These are phyloP conservation scores for Cenopis cana DNA, from an alignment of 2,888 invertebrate species.

Conservation along the genomic window DNA sequence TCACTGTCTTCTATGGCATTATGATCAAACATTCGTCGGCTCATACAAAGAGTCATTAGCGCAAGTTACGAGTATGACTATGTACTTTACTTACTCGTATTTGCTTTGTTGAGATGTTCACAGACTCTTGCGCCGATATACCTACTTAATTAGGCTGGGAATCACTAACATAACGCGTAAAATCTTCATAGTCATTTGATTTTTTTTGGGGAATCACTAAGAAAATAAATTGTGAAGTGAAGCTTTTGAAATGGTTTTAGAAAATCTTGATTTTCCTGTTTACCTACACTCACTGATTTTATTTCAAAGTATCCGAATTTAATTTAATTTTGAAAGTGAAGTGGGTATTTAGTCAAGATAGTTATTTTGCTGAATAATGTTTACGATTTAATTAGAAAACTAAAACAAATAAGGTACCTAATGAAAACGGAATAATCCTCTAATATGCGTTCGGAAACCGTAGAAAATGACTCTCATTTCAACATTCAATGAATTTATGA, in stretches of 20 bases:
- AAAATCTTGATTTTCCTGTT: too few relatives aligned
- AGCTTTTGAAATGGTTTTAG: too few relatives aligned
- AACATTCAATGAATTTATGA: too few relatives aligned
- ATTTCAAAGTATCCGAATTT: too few relatives aligned
- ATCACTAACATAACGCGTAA: neutral
- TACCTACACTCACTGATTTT: neutral
- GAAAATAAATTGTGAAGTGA: too few relatives aligned
- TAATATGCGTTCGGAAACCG: too few relatives aligned
- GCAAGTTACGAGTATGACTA: slow-evolving; percentile 15
- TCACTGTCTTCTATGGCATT: slow-evolving; percentile 13
- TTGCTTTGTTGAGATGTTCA: slow-evolving; percentile 29
- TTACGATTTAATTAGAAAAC: neutral
- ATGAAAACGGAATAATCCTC: too few relatives aligned
- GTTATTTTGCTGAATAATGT: neutral
- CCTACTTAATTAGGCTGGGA: slow-evolving; percentile 14
- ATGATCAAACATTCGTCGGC: slow-evolving; percentile 11
- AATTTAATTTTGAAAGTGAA: neutral
- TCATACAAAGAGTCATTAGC: slow-evolving; percentile 30
- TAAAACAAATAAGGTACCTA: neutral
- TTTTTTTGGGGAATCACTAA: too few relatives aligned
- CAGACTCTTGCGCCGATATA: slow-evolving; percentile 7
- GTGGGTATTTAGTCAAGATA: neutral
- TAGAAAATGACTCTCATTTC: too few relatives aligned
- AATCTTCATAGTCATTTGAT: neutral
- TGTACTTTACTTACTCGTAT: slow-evolving; percentile 14